phyloP scores from a whole-genome alignment of 2,888 invertebrate species.

The Acheta domesticus region DNA sequence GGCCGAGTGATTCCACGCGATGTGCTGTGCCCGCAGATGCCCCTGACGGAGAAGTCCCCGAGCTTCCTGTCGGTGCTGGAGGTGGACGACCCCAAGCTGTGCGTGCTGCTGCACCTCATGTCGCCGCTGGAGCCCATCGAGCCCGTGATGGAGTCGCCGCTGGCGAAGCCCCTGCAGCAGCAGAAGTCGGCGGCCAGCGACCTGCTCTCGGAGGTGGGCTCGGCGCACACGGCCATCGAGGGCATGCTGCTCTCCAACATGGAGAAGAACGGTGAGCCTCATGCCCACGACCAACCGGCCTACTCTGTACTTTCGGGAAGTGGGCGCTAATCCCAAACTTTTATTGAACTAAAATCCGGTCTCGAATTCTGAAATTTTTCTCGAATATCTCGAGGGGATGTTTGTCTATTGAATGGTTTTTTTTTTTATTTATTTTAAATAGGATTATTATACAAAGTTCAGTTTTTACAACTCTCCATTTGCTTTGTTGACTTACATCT shows the following conservation, averaged over 20 bases:
- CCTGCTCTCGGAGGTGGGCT: conserved; percentile 67
- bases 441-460: no score
- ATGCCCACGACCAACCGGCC: not conserved
- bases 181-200: conserved; percentile 77
- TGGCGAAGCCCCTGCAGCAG: conserved; percentile 72
- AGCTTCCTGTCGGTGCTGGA: conserved; percentile 71
- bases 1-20: no score
- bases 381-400: no score
- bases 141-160: conserved; percentile 79
- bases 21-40: conserved; percentile 56
- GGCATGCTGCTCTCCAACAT: conserved; percentile 86
- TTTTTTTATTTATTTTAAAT: no score
- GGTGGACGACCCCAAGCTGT: conserved; percentile 85
- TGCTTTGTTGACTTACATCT: no score
- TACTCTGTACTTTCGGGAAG: no score
- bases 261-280: conserved; percentile 68
- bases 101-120: conserved; percentile 85
- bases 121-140: conserved; percentile 82
- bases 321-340: no score
- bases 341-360: no score
- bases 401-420: no score
- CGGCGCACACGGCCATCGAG: conserved; percentile 70
- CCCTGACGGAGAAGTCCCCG: conserved; percentile 56
- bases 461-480: no score
- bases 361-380: no score